A percentile compares a stretch with the other conserved stretches of the same genome.
These are phyloP conservation scores for Plebejus anna DNA, from an alignment of 2,888 invertebrate genomes.

Conservation along the genomic window DNA sequence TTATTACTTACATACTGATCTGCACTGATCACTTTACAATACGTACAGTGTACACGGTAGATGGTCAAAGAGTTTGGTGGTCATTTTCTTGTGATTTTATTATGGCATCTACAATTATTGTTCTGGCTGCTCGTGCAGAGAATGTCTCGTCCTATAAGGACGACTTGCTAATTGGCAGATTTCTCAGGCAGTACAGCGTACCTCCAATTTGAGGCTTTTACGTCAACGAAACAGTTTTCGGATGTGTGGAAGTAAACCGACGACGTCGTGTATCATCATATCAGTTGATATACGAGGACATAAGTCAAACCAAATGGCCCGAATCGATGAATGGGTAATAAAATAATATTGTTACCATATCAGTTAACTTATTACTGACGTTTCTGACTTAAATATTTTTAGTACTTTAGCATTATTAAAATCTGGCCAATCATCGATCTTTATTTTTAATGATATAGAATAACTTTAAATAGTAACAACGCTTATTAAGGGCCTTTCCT, in stretches of 20 bases:
- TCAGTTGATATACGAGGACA: constrained; percentile 7
- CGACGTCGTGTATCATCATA: constrained; percentile 12
- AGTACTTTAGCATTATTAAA: not conserved
- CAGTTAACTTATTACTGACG: not conserved
- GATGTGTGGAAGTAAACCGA: not conserved
- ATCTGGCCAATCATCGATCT: not conserved
- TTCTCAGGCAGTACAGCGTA: not conserved
- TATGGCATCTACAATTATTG: not conserved
- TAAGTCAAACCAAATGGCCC: constrained; percentile 17
- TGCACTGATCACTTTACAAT: too few species aligned
- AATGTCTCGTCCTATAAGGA: too few species aligned
- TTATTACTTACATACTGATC: too few species aligned
- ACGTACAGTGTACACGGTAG: too few species aligned
- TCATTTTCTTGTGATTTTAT: not conserved
- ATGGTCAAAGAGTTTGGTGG: not conserved
- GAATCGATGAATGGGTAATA: constrained; percentile 1
- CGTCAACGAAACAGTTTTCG: not conserved
- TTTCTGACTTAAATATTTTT: not conserved
- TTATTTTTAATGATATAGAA: too few species aligned
- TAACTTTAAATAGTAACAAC: too few species aligned
- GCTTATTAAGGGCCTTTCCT: too few species aligned
- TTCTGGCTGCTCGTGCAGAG: too few species aligned
- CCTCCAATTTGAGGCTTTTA: not conserved
- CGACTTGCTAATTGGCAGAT: too few species aligned
- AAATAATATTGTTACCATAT: not conserved